Evolutionary conservation across 2,888 invertebrate genomes (phyloP).

Genomic region (Acheta domesticus): DNA sequence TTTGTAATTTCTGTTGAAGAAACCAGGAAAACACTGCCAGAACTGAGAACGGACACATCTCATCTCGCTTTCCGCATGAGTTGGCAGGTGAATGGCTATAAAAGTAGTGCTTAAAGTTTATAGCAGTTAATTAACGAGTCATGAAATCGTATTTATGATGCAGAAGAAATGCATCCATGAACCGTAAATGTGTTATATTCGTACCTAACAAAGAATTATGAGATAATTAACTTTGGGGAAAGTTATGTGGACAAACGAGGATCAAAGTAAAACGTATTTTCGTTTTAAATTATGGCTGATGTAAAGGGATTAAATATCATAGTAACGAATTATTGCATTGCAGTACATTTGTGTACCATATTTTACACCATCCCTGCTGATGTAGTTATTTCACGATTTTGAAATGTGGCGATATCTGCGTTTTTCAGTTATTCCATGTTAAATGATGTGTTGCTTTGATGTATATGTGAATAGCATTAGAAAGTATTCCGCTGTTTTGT

Average conservation of each 20-base stretch:
- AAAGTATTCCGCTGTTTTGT: too few relatives aligned
- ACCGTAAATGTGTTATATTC: neutral
- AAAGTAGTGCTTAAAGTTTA: neutral
- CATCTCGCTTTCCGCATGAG: too few relatives aligned
- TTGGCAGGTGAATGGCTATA: neutral
- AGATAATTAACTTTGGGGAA: neutral
- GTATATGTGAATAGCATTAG: too few relatives aligned
- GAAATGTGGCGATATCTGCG: too few relatives aligned
- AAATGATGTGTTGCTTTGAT: too few relatives aligned
- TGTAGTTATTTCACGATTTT: too few relatives aligned
- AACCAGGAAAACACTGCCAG: too few relatives aligned
- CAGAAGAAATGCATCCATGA: neutral
- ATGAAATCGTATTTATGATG: neutral
- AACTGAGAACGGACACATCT: too few relatives aligned
- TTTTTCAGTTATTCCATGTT: too few relatives aligned
- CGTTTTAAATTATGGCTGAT: neutral
- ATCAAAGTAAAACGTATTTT: constrained; percentile 9
- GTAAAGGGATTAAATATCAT: neutral
- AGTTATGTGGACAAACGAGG: neutral
- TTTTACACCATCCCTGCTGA: too few relatives aligned
- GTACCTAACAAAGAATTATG: constrained; percentile 6
- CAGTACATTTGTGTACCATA: neutral
- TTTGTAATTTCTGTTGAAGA: too few relatives aligned
- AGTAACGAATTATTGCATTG: neutral
- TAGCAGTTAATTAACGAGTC: neutral